These are phyloP conservation scores for Lydus trimaculatus DNA, from an alignment of 2,888 invertebrate genomes.

Conservation along the genomic window DNA sequence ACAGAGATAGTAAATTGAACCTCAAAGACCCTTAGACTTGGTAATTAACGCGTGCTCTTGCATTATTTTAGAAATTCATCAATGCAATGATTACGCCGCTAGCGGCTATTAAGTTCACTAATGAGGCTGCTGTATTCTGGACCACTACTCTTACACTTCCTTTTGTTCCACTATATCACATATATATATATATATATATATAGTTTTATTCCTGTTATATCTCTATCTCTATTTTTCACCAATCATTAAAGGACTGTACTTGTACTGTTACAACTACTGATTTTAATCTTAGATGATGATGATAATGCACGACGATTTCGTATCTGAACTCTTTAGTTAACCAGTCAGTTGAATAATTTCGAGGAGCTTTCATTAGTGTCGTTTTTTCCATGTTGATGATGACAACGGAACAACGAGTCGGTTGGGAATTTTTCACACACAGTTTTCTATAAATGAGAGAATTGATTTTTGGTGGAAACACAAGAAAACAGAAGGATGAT, in stretches of 20 bases:
- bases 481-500: background rate
- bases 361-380: background rate
- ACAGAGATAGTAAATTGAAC: background rate
- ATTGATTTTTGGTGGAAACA: no score
- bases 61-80: conserved; percentile 50
- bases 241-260: background rate
- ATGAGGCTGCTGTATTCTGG: conserved; percentile 51
- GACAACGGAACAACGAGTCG: background rate
- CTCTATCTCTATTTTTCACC: conserved; percentile 18
- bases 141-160: conserved; percentile 30
- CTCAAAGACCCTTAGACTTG: conserved; percentile 17
- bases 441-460: background rate
- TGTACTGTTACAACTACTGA: conserved; percentile 14
- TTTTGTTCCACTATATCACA: conserved; percentile 12
- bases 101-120: conserved; percentile 46
- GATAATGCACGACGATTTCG: conserved; percentile 36
- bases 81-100: conserved; percentile 46
- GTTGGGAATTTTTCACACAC: background rate
- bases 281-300: conserved; percentile 35
- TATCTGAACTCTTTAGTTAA: conserved; percentile 14
- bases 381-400: background rate
- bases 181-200: background rate
- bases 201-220: background rate
- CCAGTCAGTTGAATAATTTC: conserved; percentile 9
- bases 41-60: conserved; percentile 48